A percentile compares a stretch with the other conserved stretches of the same genome.
Evolutionary conservation across 2,797 vertebrate species (phyloP).

Genomic region (Syngnathus rostellatus): DNA sequence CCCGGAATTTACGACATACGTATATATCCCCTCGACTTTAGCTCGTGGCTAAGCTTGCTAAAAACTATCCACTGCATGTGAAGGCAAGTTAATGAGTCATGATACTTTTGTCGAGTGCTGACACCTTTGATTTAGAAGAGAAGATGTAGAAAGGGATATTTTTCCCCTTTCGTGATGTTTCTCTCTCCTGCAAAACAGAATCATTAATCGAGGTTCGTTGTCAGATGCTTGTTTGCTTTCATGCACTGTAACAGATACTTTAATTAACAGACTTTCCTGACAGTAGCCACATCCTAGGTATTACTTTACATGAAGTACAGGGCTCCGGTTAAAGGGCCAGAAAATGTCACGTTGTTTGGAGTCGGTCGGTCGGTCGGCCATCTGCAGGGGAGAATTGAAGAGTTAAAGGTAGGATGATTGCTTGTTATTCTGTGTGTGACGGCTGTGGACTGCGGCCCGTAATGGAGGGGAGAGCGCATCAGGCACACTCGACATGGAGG

Average conservation of each 20-base stretch:
- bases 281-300: constrained; percentile 34
- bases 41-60: background rate
- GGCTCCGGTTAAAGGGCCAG: background rate
- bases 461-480: constrained; percentile 56
- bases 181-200: constrained; percentile 8
- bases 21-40: background rate
- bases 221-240: constrained; percentile 4
- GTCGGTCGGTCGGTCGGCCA: too few species aligned
- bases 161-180: too few species aligned
- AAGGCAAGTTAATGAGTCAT: background rate
- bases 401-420: constrained; percentile 41
- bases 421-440: constrained; percentile 31
- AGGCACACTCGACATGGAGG: constrained; percentile 61
- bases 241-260: constrained; percentile 19
- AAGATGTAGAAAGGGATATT: too few species aligned
- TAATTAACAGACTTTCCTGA: constrained; percentile 42
- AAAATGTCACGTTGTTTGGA: constrained; percentile 30
- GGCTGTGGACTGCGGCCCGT: constrained; percentile 36
- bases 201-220: constrained; percentile 31
- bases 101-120: background rate
- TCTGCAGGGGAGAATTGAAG: constrained; percentile 42
- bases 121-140: too few species aligned
- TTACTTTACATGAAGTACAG: constrained; percentile 24
- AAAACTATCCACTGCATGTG: background rate
- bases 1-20: too few species aligned